A percentile compares a stretch with the other conserved stretches of the same genome.
Conservation (phyloP, 2,797 vertebrate species). For the Labeo calbasu region DNA sequence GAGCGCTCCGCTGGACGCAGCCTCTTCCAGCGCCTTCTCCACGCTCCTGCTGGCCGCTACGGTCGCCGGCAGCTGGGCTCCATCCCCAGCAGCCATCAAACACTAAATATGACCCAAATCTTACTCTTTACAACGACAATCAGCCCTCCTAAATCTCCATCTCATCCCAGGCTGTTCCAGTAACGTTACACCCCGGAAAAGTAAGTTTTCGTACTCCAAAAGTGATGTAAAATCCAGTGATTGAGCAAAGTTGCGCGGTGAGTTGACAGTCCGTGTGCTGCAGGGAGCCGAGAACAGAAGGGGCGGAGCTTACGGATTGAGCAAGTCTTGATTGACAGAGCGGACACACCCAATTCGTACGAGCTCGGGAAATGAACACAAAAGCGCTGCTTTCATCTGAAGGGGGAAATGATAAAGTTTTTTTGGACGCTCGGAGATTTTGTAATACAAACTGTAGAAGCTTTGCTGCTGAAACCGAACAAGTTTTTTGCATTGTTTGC, state of each 20-base stretch:
- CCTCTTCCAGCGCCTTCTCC: slow-evolving; percentile 91
- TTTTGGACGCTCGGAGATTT: background rate
- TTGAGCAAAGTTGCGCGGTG: slow-evolving; percentile 38
- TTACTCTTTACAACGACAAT: slow-evolving; percentile 53
- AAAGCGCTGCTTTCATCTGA: slow-evolving; percentile 18
- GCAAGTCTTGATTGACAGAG: slow-evolving; percentile 61
- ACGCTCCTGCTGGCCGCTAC: slow-evolving; percentile 86
- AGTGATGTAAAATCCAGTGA: slow-evolving; percentile 51
- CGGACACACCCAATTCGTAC: slow-evolving; percentile 37
- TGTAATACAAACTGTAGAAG: background rate
- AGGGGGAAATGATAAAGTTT: slow-evolving; percentile 28
- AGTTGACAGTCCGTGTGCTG: slow-evolving; percentile 59
- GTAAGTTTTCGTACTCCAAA: slow-evolving; percentile 45
- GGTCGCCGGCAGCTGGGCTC: slow-evolving; percentile 82
- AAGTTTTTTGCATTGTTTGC: background rate
- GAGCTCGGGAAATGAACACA: slow-evolving; percentile 16
- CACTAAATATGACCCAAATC: slow-evolving; percentile 63
- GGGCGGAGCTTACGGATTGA: slow-evolving; percentile 62
- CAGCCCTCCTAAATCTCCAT: slow-evolving; percentile 59
- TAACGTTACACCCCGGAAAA: slow-evolving; percentile 2
- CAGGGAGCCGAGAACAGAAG: slow-evolving; percentile 16
- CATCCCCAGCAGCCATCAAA: slow-evolving; percentile 84
- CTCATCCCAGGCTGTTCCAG: background rate
- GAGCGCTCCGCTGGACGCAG: slow-evolving; percentile 86
- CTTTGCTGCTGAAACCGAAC: background rate